phyloP scores from a whole-genome alignment of 2,888 invertebrate genomes.

The Ormyrus nitidulus region DNA sequence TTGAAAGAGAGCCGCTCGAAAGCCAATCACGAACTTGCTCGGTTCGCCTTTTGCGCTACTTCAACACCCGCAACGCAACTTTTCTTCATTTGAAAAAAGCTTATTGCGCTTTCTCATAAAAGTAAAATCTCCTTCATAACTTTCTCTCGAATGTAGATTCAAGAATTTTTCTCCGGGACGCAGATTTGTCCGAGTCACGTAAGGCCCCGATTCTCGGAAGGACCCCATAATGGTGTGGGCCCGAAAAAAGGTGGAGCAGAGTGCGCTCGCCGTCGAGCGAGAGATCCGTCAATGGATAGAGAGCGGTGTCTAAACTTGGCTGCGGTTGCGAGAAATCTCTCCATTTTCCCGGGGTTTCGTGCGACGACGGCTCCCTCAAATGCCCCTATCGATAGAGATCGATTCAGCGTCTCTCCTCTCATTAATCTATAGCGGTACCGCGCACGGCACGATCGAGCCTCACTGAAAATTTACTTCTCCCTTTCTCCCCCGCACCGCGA shows the following conservation, averaged over 20 bases:
- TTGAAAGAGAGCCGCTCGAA: constrained; percentile 9
- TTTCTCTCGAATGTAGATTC: too few species aligned
- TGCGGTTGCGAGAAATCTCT: constrained; percentile 17
- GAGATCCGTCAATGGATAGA: constrained; percentile 27
- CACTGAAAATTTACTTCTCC: constrained; percentile 47
- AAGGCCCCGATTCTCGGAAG: constrained; percentile 10
- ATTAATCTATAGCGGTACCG: constrained; percentile 57
- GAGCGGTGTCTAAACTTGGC: constrained; percentile 4
- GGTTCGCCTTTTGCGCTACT: neutral
- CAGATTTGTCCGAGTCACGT: too few species aligned
- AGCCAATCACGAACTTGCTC: constrained; percentile 18
- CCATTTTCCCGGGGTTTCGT: constrained; percentile 33
- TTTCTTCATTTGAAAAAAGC: neutral
- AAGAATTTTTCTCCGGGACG: too few species aligned
- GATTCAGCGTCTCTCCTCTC: constrained; percentile 58
- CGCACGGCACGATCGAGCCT: neutral
- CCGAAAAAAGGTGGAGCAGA: neutral
- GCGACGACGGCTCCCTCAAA: neutral
- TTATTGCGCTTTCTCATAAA: too few species aligned
- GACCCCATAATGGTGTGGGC: neutral
- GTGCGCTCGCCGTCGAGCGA: neutral
- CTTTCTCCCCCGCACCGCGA: neutral
- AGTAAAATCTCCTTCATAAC: too few species aligned
- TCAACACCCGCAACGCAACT: neutral
- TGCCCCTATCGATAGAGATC: constrained; percentile 59